These are phyloP conservation scores for Mastomys coucha DNA, from an alignment of 2,113 vertebrate species.

Conservation along the genomic window DNA sequence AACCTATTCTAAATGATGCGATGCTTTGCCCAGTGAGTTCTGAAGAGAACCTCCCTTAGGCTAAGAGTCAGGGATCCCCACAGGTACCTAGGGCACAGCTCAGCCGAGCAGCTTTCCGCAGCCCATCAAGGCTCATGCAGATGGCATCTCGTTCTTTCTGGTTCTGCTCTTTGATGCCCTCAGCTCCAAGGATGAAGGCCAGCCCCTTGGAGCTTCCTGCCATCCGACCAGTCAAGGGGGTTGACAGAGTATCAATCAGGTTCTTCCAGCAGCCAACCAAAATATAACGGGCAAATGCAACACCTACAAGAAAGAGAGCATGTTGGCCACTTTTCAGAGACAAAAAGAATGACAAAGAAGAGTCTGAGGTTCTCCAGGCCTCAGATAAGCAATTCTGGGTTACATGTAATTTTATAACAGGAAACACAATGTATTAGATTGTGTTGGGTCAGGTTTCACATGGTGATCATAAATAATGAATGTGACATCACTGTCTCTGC, in stretches of 20 bases:
- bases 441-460: neutral
- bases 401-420: neutral
- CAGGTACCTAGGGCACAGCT: conserved; percentile 95
- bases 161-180: conserved; percentile 96
- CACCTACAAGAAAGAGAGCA: conserved; percentile 86
- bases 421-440: neutral
- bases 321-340: neutral
- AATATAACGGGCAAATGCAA: conserved; percentile 95
- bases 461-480: conserved; percentile 25
- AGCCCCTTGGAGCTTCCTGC: conserved; percentile 95
- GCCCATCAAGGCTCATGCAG: conserved; percentile 96
- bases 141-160: conserved; percentile 96
- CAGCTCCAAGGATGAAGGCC: conserved; percentile 95
- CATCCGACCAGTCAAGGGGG: conserved; percentile 95
- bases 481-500: neutral
- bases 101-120: conserved; percentile 95
- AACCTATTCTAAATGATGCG: neutral
- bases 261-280: conserved; percentile 98
- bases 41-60: neutral
- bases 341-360: neutral
- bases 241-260: conserved; percentile 96
- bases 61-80: too few species aligned
- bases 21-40: neutral
- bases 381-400: neutral
- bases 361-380: neutral